Base-by-base conservation (phyloP, 2,113 vertebrate species). In the Anolis sagrei region DNA sequence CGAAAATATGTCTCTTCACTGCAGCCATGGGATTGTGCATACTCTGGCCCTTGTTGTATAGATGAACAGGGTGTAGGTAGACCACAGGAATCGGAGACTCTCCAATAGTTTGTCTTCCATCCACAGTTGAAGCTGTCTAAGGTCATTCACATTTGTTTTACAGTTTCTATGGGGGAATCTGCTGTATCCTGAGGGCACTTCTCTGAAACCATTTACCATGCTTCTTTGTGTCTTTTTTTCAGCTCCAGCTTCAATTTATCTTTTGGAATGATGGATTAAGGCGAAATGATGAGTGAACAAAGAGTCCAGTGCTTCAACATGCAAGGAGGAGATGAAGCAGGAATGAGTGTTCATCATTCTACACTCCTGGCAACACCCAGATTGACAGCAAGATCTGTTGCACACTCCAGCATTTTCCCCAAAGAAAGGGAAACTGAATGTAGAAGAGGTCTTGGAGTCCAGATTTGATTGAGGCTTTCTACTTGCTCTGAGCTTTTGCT, bases 201-300 rank as follows among this genome's bases (percentile, higher is more conserved):
- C 14, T 39, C 8, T 0, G 1, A 79, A 75, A 72, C 83, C 27
- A 0, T 36, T 87, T 16, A 68, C 21, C 87, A 76, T 3, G 4
- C 86, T 80, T 84, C 83, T 73, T 1, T 84, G 85, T 86, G n/a
- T 21, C 3, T 93, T 87, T 94, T 81, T 92, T 83, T 11, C 90
- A 97, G 96, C 90, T 87, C 92, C 93, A 85, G 77, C n/a, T 75
- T 80, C 89, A 36, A 0, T 81, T 89, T 75, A 64, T 61, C 49
- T 80, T 86, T 51, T 80, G 62, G 74, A 86, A 85, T 90, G 89
- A 94, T 90, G 89, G 90, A 93, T 93, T 90, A 89, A 80, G 76
- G 68, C 19, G 79, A 49, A 86, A 66, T 68, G 70, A 36, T 0
- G 44, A 90, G 82, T 90, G 92, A 94, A 85, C 89, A 92, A 85